phyloP scores from a whole-genome alignment of 30 jellyfish, hydroid and myxozoan species.

The Haliclystus octoradiatus region DNA sequence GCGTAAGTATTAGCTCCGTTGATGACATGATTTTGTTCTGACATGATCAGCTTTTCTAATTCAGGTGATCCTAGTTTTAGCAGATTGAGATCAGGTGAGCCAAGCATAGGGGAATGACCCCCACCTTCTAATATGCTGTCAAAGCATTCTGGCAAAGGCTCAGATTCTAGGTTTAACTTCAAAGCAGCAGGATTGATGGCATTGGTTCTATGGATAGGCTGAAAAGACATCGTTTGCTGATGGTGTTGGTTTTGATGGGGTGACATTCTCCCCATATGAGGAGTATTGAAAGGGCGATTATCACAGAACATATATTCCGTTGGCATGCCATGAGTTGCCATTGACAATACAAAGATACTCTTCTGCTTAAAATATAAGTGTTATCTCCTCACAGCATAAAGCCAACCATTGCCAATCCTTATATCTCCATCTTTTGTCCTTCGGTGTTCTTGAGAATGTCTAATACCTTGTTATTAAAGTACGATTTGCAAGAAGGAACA shows the following conservation, averaged over 20 bases:
- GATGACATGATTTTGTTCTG: constrained; percentile 24
- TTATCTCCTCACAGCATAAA: too few relatives aligned
- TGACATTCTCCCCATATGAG: too few relatives aligned
- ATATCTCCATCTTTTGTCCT: too few relatives aligned
- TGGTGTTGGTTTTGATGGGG: too few relatives aligned
- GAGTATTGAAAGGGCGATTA: too few relatives aligned
- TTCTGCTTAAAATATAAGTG: too few relatives aligned
- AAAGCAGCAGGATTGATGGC: constrained; percentile 24
- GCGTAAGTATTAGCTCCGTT: not conserved
- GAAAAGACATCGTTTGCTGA: too few relatives aligned
- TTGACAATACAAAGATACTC: not conserved
- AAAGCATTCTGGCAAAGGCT: constrained; percentile 44
- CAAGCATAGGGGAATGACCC: constrained; percentile 62
- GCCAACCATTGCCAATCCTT: too few relatives aligned
- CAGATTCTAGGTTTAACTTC: constrained; percentile 27
- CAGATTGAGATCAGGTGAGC: constrained; percentile 64
- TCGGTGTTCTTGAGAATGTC: too few relatives aligned
- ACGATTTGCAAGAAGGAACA: not conserved
- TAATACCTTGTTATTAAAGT: too few relatives aligned
- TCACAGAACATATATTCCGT: not conserved
- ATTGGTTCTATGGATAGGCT: too few relatives aligned
- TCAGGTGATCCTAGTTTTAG: constrained; percentile 60
- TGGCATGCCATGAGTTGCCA: not conserved
- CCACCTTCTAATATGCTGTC: constrained; percentile 1
- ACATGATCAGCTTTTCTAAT: constrained; percentile 50